A percentile compares a stretch with the other conserved stretches of the same genome.
Evolutionary conservation across 2,797 vertebrate species (phyloP).

Genomic region (Danionella dracula): DNA sequence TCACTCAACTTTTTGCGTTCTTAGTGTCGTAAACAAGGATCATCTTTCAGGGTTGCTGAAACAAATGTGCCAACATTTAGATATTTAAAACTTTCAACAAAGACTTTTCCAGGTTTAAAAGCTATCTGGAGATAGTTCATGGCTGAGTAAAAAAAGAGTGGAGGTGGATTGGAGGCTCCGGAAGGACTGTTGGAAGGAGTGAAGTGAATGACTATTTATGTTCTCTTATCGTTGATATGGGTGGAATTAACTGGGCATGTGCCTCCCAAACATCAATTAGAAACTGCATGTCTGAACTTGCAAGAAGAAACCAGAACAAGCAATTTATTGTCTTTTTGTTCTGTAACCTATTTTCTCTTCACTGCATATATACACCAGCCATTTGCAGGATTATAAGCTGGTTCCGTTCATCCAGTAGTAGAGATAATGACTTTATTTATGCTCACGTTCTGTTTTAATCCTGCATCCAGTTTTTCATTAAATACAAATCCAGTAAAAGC

Average conservation of each 20-base stretch:
- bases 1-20: too few species aligned
- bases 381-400: slow-evolving; percentile 3
- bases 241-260: not conserved
- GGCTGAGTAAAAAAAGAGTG: not conserved
- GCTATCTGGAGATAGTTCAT: not conserved
- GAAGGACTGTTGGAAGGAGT: slow-evolving; percentile 1
- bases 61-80: too few species aligned
- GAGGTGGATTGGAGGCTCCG: not conserved
- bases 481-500: slow-evolving; percentile 40
- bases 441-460: slow-evolving; percentile 40
- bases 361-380: not conserved
- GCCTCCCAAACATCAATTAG: not conserved
- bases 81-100: not conserved
- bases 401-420: not conserved
- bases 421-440: slow-evolving; percentile 3
- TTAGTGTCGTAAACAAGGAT: too few species aligned
- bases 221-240: not conserved
- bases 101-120: not conserved
- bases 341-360: not conserved
- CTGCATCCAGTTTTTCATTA: slow-evolving; percentile 36
- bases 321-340: not conserved
- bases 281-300: not conserved
- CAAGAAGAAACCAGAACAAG: not conserved
- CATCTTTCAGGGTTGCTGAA: too few species aligned
- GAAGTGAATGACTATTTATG: slow-evolving; percentile 12